These are phyloP conservation scores for Silurus glanis DNA, from an alignment of 2,113 vertebrate species.

Conservation along the genomic window DNA sequence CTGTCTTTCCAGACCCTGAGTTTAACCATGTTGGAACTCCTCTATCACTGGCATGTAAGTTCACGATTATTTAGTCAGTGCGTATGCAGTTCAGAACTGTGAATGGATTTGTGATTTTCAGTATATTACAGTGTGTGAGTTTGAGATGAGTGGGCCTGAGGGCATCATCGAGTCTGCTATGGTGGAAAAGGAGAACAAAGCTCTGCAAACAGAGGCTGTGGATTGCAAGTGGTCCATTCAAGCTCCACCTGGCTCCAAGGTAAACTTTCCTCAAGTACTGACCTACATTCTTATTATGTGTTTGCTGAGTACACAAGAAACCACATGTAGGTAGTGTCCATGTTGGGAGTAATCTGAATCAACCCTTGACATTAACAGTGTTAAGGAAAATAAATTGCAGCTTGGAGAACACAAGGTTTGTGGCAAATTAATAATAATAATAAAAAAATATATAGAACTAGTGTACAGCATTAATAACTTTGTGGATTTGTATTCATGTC, in stretches of 20 bases:
- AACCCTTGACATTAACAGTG: neutral
- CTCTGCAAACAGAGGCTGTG: conserved; percentile 85
- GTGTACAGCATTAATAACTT: neutral
- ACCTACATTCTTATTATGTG: neutral
- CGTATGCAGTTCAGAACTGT: neutral
- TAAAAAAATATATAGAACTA: neutral
- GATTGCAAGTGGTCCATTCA: conserved; percentile 97
- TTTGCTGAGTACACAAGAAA: neutral
- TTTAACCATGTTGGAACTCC: conserved; percentile 85
- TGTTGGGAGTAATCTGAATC: neutral
- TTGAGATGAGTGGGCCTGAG: conserved; percentile 92
- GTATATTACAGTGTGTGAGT: conserved; percentile 84
- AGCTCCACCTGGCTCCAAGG: conserved; percentile 88
- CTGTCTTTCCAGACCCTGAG: conserved; percentile 87
- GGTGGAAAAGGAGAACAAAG: conserved; percentile 83
- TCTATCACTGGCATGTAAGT: conserved; percentile 89
- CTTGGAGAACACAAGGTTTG: neutral
- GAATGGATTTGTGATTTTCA: neutral
- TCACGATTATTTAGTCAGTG: conserved; percentile 40
- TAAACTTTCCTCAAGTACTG: conserved; percentile 65
- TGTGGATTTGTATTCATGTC: neutral
- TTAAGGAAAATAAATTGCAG: neutral
- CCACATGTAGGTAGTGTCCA: neutral
- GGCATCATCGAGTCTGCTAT: conserved; percentile 89
- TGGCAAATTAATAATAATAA: neutral